Base-by-base conservation (phyloP, 92 coral and sea anemone genomes). In the Paragorgia papillata region DNA sequence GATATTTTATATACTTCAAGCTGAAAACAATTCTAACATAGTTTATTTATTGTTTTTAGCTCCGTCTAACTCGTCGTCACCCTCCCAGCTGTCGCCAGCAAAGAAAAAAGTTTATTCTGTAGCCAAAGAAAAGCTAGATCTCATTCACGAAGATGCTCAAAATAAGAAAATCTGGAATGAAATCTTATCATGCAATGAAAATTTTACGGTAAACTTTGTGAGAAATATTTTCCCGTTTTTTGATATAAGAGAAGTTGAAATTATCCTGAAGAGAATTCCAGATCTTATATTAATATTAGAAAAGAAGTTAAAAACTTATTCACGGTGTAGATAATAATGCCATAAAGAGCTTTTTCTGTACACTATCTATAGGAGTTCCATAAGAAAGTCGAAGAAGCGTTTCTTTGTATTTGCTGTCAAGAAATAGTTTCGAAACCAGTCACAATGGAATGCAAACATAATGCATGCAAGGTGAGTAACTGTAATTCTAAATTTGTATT, bases 351-450 rank as follows among this genome's bases (percentile, higher is more conserved):
- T n/a, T n/a, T n/a, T n/a, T n/a, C n/a, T n/a, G n/a, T n/a, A n/a
- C n/a, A n/a, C n/a, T n/a, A 24, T 46, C 35, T 69, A 24, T 32
- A 92, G 99, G 80, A 86, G 57, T 95, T 95, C 58, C 84, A 84
- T 66, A 87, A 87, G 48, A 95, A 87, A 81, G 92, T 91, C 2
- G 99, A 95, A 54, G 99, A 95, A 74, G 62, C 90, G 0, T 95
- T 95, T 73, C 66, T 80, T 3, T 95, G 99, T 68, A 89, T 95
- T 15, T 95, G 99, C 41, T 95, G 99, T 85, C 99, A 95, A 67
- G 97, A 95, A 57, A 88, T 95, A 30, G 99, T 88, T 21, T 88
- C 75, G 60, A 79, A 91, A 57, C 99, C 99, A 24, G 67, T 95
- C 22, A 95, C 99, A 19, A 89, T 92, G 17, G 82, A 83, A 33